phyloP scores from a whole-genome alignment of 1,140 invertebrate species.

The Bicyclus anynana region DNA sequence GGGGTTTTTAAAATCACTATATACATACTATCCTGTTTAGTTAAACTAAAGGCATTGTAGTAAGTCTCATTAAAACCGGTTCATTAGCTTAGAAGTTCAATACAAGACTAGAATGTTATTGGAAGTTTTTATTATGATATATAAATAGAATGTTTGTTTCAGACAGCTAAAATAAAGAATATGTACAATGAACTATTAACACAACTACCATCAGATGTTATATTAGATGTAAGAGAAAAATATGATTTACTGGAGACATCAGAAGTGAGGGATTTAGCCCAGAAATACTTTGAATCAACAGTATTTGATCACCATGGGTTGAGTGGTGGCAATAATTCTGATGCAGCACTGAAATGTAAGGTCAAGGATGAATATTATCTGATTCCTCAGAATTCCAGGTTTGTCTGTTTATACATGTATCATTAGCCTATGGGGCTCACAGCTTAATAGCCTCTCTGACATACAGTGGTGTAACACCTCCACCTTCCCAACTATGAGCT shows the following conservation, averaged over 20 bases:
- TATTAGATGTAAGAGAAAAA: conserved; percentile 21
- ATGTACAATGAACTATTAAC: conserved; percentile 37
- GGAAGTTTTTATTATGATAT: too few species aligned
- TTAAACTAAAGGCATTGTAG: too few species aligned
- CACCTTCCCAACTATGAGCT: too few species aligned
- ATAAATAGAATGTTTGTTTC: conserved; percentile 29
- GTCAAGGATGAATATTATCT: conserved; percentile 51
- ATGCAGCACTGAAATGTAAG: conserved; percentile 42
- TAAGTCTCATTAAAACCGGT: too few species aligned
- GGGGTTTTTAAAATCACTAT: too few species aligned
- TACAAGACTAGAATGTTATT: too few species aligned
- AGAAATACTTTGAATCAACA: conserved; percentile 48
- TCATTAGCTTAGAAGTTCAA: too few species aligned
- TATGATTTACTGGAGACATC: conserved; percentile 33
- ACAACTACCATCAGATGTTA: conserved; percentile 30
- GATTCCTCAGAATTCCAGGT: conserved; percentile 64
- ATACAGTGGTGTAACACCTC: too few species aligned
- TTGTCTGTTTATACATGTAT: not conserved
- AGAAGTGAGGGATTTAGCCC: conserved; percentile 41
- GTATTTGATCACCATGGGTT: conserved; percentile 40
- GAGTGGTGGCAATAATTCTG: conserved; percentile 54
- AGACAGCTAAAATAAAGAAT: conserved; percentile 39
- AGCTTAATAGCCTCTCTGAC: too few species aligned
- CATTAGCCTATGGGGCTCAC: too few species aligned
- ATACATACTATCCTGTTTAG: too few species aligned